phyloP scores from a whole-genome alignment of 2,888 invertebrate species.

The Parnassius glacialis region DNA sequence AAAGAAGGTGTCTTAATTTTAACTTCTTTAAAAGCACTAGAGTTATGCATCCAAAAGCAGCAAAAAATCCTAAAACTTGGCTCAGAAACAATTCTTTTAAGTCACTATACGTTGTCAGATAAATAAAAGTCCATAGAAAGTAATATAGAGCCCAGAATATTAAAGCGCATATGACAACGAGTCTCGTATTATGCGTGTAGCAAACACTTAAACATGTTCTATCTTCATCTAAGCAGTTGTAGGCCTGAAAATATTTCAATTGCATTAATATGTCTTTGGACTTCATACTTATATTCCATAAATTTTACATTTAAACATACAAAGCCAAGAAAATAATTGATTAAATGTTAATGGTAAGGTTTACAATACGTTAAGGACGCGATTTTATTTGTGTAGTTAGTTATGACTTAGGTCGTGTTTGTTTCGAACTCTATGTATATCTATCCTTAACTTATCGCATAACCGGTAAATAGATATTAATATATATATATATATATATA shows the following conservation, averaged over 20 bases:
- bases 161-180: slow-evolving; percentile 41
- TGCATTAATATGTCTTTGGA: no score
- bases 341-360: no score
- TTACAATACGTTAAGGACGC: no score
- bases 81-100: slow-evolving; percentile 38
- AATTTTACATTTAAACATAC: no score
- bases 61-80: slow-evolving; percentile 45
- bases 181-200: slow-evolving; percentile 54
- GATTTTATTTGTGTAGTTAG: no score
- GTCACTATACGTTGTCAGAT: slow-evolving; percentile 50
- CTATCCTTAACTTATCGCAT: no score
- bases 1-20: slow-evolving; percentile 47
- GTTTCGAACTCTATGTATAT: no score
- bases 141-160: slow-evolving; percentile 55
- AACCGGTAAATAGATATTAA: no score
- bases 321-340: no score
- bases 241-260: slow-evolving; percentile 55
- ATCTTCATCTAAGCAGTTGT: slow-evolving; percentile 59
- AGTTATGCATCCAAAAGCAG: slow-evolving; percentile 47
- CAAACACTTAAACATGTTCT: slow-evolving; percentile 56
- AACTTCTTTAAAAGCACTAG: slow-evolving; percentile 47
- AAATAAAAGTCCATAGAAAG: slow-evolving; percentile 58
- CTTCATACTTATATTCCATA: no score
- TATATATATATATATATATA: no score
- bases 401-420: no score